Conservation (phyloP, 2,113 vertebrate genomes). For the Ophthalmolycus amberensis region DNA sequence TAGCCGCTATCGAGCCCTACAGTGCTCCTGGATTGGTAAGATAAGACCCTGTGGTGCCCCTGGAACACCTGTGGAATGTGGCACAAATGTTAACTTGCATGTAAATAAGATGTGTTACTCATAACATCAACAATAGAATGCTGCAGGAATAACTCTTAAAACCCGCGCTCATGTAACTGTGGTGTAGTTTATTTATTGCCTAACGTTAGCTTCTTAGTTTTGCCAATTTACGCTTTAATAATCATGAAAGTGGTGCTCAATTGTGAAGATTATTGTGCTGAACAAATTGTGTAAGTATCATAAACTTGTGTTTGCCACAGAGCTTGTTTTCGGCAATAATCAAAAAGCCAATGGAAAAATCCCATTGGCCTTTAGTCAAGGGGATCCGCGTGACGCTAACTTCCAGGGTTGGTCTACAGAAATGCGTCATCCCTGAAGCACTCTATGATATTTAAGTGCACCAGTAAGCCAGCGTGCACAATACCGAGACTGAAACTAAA, state of each 20-base stretch:
- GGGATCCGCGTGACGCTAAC: neutral
- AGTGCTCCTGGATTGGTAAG: neutral
- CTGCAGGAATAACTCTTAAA: neutral
- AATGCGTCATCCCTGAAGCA: neutral
- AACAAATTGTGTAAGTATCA: too few species aligned
- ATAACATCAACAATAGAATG: neutral
- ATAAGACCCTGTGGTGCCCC: conserved; percentile 1
- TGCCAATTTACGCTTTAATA: too few species aligned
- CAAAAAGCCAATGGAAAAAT: neutral
- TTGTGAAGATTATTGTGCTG: too few species aligned
- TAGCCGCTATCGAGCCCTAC: neutral
- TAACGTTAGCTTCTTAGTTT: too few species aligned
- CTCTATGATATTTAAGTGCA: neutral
- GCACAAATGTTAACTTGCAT: neutral
- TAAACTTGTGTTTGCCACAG: neutral
- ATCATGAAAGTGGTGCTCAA: too few species aligned
- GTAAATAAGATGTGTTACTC: neutral
- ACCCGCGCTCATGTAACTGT: neutral
- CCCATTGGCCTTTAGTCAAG: neutral
- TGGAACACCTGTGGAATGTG: neutral
- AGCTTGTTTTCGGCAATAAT: too few species aligned
- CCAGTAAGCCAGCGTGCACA: neutral
- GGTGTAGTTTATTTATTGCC: too few species aligned
- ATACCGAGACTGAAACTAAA: neutral
- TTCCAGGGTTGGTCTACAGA: neutral